Percentiles rank a stretch among this genome's conserved stretches.
Conservation (phyloP, 2,888 invertebrate species). For the Campopleginae sp. region DNA sequence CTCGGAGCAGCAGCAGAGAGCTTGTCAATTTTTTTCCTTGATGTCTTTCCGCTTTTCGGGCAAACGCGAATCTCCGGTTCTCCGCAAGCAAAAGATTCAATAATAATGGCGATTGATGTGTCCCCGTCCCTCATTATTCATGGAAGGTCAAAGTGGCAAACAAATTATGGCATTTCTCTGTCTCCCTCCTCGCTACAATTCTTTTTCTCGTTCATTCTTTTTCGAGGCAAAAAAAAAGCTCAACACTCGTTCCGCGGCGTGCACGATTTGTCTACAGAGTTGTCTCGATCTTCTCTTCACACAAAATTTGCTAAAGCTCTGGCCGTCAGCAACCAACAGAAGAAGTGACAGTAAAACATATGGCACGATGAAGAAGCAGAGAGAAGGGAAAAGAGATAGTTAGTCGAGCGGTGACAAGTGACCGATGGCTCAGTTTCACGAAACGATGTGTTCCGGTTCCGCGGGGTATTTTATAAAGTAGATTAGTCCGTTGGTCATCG, state of each 20-base stretch:
- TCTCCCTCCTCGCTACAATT: not conserved
- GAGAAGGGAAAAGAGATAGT: constrained; percentile 55
- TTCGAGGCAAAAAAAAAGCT: not conserved
- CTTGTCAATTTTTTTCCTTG: not conserved
- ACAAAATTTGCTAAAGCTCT: not conserved
- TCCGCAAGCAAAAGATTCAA: constrained; percentile 51
- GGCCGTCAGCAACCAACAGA: not conserved
- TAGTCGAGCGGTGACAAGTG: constrained; percentile 58
- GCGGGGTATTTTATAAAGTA: constrained; percentile 52
- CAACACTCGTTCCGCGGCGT: not conserved
- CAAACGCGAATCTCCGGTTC: constrained; percentile 9
- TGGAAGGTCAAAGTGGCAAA: constrained; percentile 14
- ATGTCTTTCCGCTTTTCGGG: not conserved
- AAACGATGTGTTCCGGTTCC: constrained; percentile 4
- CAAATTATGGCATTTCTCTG: constrained; percentile 31
- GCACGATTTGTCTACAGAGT: not conserved
- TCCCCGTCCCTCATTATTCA: constrained; percentile 56
- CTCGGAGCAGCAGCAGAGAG: not conserved
- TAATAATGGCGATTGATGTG: constrained; percentile 55
- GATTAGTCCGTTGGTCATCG: constrained; percentile 31
- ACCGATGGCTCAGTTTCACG: constrained; percentile 38
- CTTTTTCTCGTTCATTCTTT: not conserved
- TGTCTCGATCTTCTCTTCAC: not conserved
- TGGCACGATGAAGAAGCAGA: constrained; percentile 38
- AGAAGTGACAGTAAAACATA: constrained; percentile 5